A percentile compares a stretch with the other conserved stretches of the same genome.
phyloP scores from a whole-genome alignment of 1,140 invertebrate genomes.

The Polyergus mexicanus region DNA sequence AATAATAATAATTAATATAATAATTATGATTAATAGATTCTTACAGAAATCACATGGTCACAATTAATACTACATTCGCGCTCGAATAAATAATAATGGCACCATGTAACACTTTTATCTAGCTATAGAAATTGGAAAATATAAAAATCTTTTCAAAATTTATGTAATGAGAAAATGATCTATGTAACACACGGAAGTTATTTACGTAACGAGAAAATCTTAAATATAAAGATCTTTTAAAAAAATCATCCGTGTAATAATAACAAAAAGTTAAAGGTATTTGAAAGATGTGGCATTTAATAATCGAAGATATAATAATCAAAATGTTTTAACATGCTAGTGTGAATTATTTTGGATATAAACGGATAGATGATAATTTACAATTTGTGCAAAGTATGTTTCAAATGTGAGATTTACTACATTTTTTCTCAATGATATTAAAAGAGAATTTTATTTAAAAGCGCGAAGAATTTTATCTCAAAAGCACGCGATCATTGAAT shows the following conservation, averaged over 20 bases:
- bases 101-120: no score
- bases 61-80: no score
- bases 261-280: not conserved
- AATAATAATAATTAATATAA: no score
- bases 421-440: constrained; percentile 26
- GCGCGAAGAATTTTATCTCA: no score
- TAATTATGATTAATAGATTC: no score
- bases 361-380: not conserved
- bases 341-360: not conserved
- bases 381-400: not conserved
- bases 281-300: not conserved
- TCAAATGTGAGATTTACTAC: not conserved
- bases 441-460: not conserved
- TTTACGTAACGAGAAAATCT: not conserved
- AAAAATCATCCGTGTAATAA: not conserved
- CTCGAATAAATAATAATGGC: no score
- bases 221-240: not conserved
- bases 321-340: not conserved
- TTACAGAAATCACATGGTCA: no score
- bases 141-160: not conserved
- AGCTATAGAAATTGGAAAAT: no score
- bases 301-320: not conserved
- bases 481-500: not conserved
- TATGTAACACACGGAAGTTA: no score
- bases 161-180: not conserved